Base-by-base conservation (phyloP, 1,140 invertebrate genomes). In the Drosophila tani region DNA sequence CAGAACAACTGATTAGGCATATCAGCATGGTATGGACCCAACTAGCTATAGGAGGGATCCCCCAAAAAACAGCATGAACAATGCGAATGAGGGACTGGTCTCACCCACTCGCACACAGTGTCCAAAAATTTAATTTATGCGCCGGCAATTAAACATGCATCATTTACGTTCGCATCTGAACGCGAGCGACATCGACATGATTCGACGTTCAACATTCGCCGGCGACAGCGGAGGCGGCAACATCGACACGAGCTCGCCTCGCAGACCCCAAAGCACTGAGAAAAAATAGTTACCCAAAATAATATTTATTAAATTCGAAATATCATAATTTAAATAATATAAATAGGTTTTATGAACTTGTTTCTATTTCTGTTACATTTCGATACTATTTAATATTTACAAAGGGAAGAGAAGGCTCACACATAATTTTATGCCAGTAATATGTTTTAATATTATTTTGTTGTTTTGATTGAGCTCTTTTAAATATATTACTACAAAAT, bases 91-190 rank as follows among this genome's bases (percentile, higher is more conserved):
- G 84, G 67, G 56, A 60, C 69, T 66, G 58, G 49, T 38, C 67
- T 38, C 69, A 58, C 75, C 70, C 75, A 56, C 77, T 51, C 43
- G 41, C 43, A 38, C 67, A 46, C 35, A 40, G 46, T 58, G 49
- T 46, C 59, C 81, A 67, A 88, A 88, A 88, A 90, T 85, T 84
- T 82, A 88, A 88, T 88, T 88, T 90, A 88, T 88, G 85, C 84
- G 84, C 66, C 70, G 84, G 84, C 84, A 88, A 88, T 88, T 88
- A 88, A 88, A 90, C 84, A 88, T 88, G 85, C 84, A 88, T 88
- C 84, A 88, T 88, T 88, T 90, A 88, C 85, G 82, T 83, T 73
- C 75, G 55, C 84, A 58, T 71, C 71, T 49, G 60, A 75, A 65
- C 68, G 51, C 62, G 59, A 67, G 53, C 64, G 59, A 68, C 80